Evolutionary conservation across 2,797 vertebrate species (phyloP), one percentile per base, ranked within the genome.

Genomic region (Tokudaia tokunoshimensis): DNA sequence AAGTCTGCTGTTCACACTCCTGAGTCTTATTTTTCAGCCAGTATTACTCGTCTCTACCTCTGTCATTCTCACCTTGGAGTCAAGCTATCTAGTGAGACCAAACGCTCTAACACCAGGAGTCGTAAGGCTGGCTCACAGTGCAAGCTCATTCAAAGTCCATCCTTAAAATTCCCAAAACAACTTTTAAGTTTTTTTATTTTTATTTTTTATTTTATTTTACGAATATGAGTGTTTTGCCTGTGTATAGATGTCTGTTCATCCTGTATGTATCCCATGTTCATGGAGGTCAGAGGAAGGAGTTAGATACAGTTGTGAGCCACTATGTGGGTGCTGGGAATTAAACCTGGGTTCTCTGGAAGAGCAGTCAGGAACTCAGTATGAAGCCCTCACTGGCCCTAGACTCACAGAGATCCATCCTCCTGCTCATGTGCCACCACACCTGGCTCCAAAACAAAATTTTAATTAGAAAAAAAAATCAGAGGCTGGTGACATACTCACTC

Each of bases 1-100:
- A 80, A 91, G 82, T 65, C 79, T n/a, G 76, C 63, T 57, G 82
- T 55, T 92, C 80, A 92, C 11, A 11, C 85, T 93, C 92, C 29
- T 29, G 10, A 65, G 26, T 82, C 84, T 91, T 85, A 22, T 8
- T 93, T 94, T 93, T 76, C 57, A 57, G 91, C 29, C 26, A n/a
- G 29, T n/a, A 6, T n/a, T 86, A 82, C 37, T 91, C 92, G 86
- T 87, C 44, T 82, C 75, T 34, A 6, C 5, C 1, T 91, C 1
- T 89, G 88, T 14, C 5, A 3, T n/a, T 65, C 37, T n/a, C 55
- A 70, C 87, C n/a, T n/a, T 12, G n/a, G 50, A 65, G 31, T 20
- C 11, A 55, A 50, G 59, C 10, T 50, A 19, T 41, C 4, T 6
- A 34, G 34, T 9, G 74, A 96, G 67, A 78, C 84, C 78, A 24